These are phyloP conservation scores for Oophaga sylvatica DNA, from an alignment of 2,797 vertebrate species.

Conservation along the genomic window DNA sequence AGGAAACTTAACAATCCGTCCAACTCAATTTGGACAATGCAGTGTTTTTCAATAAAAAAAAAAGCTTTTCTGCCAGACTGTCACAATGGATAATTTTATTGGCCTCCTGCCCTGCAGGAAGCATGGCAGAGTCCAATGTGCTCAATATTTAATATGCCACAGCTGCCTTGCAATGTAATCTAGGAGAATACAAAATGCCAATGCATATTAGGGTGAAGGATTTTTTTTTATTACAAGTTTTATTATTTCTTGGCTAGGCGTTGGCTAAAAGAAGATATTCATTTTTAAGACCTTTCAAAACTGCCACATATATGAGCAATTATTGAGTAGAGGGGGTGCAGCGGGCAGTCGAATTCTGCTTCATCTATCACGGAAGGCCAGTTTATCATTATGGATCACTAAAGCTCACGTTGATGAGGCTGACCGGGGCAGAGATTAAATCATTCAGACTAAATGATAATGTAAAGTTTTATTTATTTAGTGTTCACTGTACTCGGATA, in stretches of 20 bases:
- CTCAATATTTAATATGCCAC: slow-evolving; percentile 62
- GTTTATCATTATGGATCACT: slow-evolving; percentile 40
- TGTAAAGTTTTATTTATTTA: slow-evolving; percentile 60
- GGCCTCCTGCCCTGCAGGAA: slow-evolving; percentile 51
- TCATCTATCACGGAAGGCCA: slow-evolving; percentile 36
- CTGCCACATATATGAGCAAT: slow-evolving; percentile 36
- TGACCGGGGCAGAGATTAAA: slow-evolving; percentile 56
- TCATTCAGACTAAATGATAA: slow-evolving; percentile 56
- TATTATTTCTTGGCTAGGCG: slow-evolving; percentile 55
- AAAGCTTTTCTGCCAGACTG: slow-evolving; percentile 40
- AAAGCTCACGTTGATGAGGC: slow-evolving; percentile 39
- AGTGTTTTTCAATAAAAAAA: slow-evolving; percentile 56
- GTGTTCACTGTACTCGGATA: slow-evolving; percentile 47
- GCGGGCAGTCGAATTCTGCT: neutral
- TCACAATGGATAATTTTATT: slow-evolving; percentile 51
- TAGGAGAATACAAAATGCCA: slow-evolving; percentile 64
- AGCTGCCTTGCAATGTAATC: slow-evolving; percentile 64
- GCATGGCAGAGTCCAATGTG: slow-evolving; percentile 56
- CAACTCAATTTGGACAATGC: slow-evolving; percentile 44
- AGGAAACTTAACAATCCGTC: slow-evolving; percentile 44
- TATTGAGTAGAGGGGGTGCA: slow-evolving; percentile 20
- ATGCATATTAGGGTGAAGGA: slow-evolving; percentile 64
- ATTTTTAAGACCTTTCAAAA: slow-evolving; percentile 44
- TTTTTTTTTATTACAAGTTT: slow-evolving; percentile 50
- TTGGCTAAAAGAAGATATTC: slow-evolving; percentile 52